These are phyloP conservation scores for Tryphoninae sp. DNA, from an alignment of 2,888 invertebrate species.

Conservation along the genomic window DNA sequence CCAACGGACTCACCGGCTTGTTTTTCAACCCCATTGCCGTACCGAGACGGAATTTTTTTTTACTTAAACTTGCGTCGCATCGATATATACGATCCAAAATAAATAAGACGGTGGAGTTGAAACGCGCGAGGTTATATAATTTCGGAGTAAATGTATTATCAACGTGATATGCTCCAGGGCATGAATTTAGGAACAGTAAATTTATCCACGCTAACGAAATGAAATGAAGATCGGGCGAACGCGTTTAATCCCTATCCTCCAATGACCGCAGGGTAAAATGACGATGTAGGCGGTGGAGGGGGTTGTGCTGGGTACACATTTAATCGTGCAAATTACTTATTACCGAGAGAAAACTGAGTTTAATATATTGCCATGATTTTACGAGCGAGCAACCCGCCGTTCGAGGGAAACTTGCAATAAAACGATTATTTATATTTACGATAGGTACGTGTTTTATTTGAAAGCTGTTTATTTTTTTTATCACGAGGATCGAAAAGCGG, in stretches of 20 bases:
- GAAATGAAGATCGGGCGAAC: constrained; percentile 54
- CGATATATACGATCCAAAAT: neutral
- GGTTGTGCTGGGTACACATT: neutral
- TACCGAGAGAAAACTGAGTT: constrained; percentile 30
- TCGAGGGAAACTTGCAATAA: neutral
- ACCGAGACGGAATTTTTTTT: constrained; percentile 46
- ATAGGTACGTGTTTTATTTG: neutral
- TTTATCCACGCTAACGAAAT: constrained; percentile 48
- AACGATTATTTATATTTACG: neutral
- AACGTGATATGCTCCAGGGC: constrained; percentile 8
- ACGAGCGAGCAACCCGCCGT: constrained; percentile 9
- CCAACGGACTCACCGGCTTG: constrained; percentile 32
- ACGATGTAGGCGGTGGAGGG: neutral
- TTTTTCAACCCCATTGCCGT: constrained; percentile 53
- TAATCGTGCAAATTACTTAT: constrained; percentile 43
- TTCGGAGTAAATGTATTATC: neutral
- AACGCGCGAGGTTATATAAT: neutral
- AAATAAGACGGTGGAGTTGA: neutral
- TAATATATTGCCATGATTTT: constrained; percentile 15
- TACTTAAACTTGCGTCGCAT: constrained; percentile 50
- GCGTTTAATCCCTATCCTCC: constrained; percentile 37
- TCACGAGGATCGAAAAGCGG: neutral
- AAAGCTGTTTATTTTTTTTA: neutral
- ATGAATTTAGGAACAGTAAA: constrained; percentile 28
- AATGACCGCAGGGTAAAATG: constrained; percentile 39